Conservation (phyloP, 2,113 vertebrate genomes). For the Oryzias celebensis region DNA sequence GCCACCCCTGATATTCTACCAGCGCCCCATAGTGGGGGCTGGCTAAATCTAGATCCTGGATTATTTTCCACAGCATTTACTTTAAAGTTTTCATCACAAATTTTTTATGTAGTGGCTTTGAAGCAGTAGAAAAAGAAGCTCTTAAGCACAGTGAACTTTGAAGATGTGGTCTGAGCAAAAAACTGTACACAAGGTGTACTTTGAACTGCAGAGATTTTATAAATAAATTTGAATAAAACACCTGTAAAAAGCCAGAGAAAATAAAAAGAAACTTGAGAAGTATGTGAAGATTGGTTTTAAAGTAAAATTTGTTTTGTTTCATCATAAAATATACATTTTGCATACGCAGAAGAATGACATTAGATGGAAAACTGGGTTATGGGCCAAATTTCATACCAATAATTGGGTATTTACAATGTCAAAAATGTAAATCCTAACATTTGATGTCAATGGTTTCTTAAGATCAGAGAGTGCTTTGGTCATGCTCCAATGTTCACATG, state of each 20-base stretch:
- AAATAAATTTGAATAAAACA: conserved; percentile 27
- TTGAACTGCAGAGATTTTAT: background rate
- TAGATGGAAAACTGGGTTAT: background rate
- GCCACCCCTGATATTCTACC: too few relatives aligned
- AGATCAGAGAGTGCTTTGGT: conserved; percentile 33
- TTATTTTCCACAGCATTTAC: conserved; percentile 8
- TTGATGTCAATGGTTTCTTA: conserved; percentile 4
- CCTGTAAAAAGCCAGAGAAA: conserved; percentile 10
- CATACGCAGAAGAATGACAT: background rate
- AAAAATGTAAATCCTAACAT: conserved; percentile 10
- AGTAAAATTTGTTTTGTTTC: background rate
- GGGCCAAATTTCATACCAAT: background rate
- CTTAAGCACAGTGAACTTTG: background rate
- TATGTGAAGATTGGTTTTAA: background rate
- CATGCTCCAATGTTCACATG: conserved; percentile 16
- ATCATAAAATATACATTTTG: background rate
- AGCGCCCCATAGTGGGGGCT: too few relatives aligned
- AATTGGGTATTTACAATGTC: background rate
- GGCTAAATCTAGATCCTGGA: too few relatives aligned
- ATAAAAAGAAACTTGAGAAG: background rate
- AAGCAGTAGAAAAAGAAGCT: conserved; percentile 3
- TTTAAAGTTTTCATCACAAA: conserved; percentile 35
- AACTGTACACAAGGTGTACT: background rate
- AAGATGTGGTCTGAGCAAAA: background rate
- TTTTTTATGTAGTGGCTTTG: too few relatives aligned